Percentiles rank a stretch among this genome's conserved stretches.
Evolutionary conservation across 1,140 invertebrate species (phyloP).

Genomic region (Oreohelix idahoensis): DNA sequence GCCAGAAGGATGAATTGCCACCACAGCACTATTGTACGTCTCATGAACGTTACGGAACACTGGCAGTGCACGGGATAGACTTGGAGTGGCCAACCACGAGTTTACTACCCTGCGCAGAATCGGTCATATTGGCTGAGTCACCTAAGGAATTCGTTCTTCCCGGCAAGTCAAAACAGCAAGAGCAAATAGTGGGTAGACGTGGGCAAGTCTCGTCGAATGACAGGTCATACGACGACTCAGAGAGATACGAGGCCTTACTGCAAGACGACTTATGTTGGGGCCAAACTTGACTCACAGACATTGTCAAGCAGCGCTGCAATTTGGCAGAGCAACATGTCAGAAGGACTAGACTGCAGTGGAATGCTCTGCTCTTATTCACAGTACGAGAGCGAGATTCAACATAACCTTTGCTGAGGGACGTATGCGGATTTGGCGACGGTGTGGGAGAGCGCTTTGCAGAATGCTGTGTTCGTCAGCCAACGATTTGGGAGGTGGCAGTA

Average conservation of each 20-base stretch:
- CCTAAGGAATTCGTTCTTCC: no score
- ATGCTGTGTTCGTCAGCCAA: no score
- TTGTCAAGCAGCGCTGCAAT: not conserved
- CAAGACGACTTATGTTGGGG: not conserved
- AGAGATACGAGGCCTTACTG: not conserved
- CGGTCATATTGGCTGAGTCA: no score
- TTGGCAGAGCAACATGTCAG: not conserved
- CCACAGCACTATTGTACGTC: no score
- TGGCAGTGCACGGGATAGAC: no score
- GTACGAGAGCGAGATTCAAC: not conserved
- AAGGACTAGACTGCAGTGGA: not conserved
- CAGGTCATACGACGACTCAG: constrained; percentile 4
- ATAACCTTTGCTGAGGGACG: not conserved
- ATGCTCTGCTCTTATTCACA: not conserved
- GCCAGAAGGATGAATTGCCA: no score
- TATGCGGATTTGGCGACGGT: constrained; percentile 1
- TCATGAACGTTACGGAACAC: no score
- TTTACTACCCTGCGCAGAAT: no score
- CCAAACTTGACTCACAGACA: not conserved
- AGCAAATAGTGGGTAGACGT: not conserved
- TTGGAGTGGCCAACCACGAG: no score
- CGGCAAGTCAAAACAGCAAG: not conserved
- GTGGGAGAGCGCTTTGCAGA: constrained; percentile 4
- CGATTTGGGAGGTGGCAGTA: no score
- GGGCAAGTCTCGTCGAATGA: constrained; percentile 8